Evolutionary conservation across 2,888 invertebrate species (phyloP), one percentile per base, ranked within the genome.

Genomic region (Lasioglossum figueresi): DNA sequence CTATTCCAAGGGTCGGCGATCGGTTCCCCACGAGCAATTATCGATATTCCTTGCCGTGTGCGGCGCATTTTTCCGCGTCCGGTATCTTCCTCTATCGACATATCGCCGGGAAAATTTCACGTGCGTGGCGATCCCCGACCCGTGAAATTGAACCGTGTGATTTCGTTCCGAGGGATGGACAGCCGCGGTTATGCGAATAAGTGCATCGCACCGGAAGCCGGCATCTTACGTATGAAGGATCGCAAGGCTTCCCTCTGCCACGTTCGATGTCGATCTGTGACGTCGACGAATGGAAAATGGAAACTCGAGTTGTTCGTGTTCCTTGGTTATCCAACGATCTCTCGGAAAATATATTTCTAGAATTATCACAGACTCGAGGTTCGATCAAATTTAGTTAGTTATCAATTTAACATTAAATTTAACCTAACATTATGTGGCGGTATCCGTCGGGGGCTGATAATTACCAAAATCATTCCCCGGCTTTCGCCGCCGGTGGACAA

Each of bases 141-240:
- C 92, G 91, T 92, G 92, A 92, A 92, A 92, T 92, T 92, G 92
- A 90, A 92, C 90, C 89, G 90, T 87, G 88, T 87, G 91, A 91
- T 91, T 89, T 90, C 89, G 90, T 91, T 89, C 91, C 89, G 88
- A 90, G 76, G 89, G 91, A 89, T 88, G 90, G 86, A 90, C 88
- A 76, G 80, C 71, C 79, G 66, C 80, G 68, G 77, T 88, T 82
- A 82, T 77, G 83, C 84, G 89, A 83, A 82, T 80, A 73, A 72
- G 71, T 72, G 74, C 81, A 59, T 76, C 43, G 73, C 79, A 37
- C 48, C 76, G 70, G 59, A 80, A 80, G 43, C 80, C 68, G 73
- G 74, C 79, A 79, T 85, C 88, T 89, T 89, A 85, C 83, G 75
- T 85, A 76, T 82, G 75, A 82, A 79, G 63, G 68, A 78, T 83